Base-by-base conservation (phyloP, 2,113 vertebrate species). In the Dipodomys merriami region DNA sequence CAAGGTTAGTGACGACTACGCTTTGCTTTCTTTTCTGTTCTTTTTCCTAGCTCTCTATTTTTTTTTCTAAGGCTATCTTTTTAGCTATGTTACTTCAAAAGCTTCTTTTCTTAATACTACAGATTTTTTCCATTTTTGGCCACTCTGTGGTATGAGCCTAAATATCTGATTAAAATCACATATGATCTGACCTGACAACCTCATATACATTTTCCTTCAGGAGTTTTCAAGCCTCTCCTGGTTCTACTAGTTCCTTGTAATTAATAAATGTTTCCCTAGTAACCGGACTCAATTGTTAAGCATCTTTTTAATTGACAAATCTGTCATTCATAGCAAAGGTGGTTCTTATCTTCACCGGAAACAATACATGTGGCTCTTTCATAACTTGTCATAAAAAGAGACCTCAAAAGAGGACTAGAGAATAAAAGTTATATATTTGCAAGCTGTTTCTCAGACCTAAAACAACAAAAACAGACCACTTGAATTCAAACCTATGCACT, bases 131-230 rank as follows among this genome's bases (percentile, higher is more conserved):
- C 71, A 86, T 44, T 72, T 72, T 73, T 71, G 78, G 64, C 53
- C 7, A 84, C n/a, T 73, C 27, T 67, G 22, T 73, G 39, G 44
- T 39, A 90, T 71, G 3, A 87, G 30, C 4, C 35, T 30, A 57
- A 39, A 84, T 71, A 53, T 49, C 69, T 87, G 46, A 64, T 20
- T 90, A 86, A 94, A 83, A 82, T 71, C 49, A 77, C 25, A 64
- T 64, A 71, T 39, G 49, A 62, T 71, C 49, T 77, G 77, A 87
- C 68, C 53, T 68, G 33, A 15, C 86, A 13, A 23, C 44, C 76
- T 76, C 76, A 74, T 25, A 35, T 44, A 82, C 23, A 64, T 65
- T 91, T 91, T 76, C 30, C 30, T 69, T 35, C 69, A 29, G 62
- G 22, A 76, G 30, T 62, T 71, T 86, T 3, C 7, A 62, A 76